Percentiles rank a stretch among this genome's conserved stretches.
Evolutionary conservation across 2,888 invertebrate species (phyloP).

Genomic region (Trachelus iudaicus): DNA sequence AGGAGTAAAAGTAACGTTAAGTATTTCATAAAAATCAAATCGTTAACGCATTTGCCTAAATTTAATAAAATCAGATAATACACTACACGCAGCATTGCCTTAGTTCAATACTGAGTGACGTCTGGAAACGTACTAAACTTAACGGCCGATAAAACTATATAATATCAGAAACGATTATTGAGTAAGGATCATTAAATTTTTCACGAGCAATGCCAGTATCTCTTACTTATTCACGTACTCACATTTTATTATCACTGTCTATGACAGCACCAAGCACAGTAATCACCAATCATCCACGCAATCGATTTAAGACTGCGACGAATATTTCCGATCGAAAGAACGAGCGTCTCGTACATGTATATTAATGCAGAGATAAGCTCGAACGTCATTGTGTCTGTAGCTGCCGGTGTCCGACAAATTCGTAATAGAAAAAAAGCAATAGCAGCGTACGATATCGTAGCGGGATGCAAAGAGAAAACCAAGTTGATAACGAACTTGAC

Average conservation of each 20-base stretch:
- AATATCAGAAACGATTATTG: background rate
- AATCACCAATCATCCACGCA: background rate
- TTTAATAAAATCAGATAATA: background rate
- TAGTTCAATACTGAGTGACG: background rate
- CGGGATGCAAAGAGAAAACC: too few species aligned
- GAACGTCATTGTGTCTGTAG: slow-evolving; percentile 22
- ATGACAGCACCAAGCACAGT: slow-evolving; percentile 4
- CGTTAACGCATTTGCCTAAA: background rate
- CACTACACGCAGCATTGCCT: too few species aligned
- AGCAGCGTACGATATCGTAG: too few species aligned
- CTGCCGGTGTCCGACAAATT: slow-evolving; percentile 34
- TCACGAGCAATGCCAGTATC: background rate
- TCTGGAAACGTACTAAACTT: background rate
- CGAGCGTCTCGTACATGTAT: slow-evolving; percentile 12
- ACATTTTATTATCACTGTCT: background rate
- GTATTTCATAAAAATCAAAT: background rate
- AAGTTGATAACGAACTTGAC: too few species aligned
- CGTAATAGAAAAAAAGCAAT: background rate
- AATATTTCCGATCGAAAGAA: background rate
- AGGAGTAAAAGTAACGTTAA: background rate
- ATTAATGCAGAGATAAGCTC: slow-evolving; percentile 29
- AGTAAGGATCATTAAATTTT: background rate
- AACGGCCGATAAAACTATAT: background rate
- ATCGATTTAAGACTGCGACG: background rate
- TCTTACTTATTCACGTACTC: background rate